Evolutionary conservation across 2,888 invertebrate species (phyloP), one percentile per base, ranked within the genome.

Genomic region (Nomada ruficornis): DNA sequence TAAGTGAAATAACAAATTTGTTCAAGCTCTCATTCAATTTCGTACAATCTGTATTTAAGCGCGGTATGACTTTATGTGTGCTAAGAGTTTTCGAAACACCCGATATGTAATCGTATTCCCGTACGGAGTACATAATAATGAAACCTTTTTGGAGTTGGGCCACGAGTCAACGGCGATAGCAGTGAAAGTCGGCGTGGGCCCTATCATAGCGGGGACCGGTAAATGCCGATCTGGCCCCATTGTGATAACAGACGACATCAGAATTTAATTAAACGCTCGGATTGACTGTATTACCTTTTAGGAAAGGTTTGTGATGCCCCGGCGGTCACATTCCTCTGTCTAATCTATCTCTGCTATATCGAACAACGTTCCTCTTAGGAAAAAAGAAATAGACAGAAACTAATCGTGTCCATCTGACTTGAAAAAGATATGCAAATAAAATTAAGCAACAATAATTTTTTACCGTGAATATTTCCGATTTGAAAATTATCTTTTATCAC

Each of bases 201-300:
- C 63, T 77, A 75, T 77, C 81, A 72, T 64, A 65, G 52, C 10
- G 26, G 57, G 67, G 60, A 59, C 73, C 65, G 50, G 72, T 82
- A 73, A 80, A 78, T 83, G 64, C 75, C 71, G 70, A 77, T 83
- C 75, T 67, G 77, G 69, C 59, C 67, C 79, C 80, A 83, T 86
- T 87, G 87, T 85, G 89, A 88, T 88, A 89, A 87, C 69, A 15
- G 23, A 29, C 79, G 62, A 88, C 89, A 88, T 83, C 80, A 87
- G 89, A 88, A 89, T 88, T 89, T 84, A 88, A 88, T 88, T 89
- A 89, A 89, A 83, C 72, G 71, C 55, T 63, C 63, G 59, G 76
- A 67, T 83, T 77, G 80, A 86, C 77, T 71, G 80, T 78, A 63
- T 77, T 84, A 76, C 73, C 84, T 84, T 86, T 86, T 82, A 82